Conservation (phyloP, 2,888 invertebrate genomes). For the Cheilosia scutellata region DNA sequence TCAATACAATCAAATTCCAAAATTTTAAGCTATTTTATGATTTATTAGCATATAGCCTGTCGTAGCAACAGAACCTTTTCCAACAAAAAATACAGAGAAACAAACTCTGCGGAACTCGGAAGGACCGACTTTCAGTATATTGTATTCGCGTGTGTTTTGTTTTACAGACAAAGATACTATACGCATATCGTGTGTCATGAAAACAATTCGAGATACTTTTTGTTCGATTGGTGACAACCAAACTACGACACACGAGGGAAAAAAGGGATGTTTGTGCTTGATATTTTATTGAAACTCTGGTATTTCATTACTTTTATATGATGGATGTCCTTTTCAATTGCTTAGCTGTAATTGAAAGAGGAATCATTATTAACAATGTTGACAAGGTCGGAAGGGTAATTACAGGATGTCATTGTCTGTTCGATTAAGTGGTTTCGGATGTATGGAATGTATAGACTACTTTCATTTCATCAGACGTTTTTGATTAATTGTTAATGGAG, state of each 20-base stretch:
- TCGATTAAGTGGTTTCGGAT: constrained; percentile 18
- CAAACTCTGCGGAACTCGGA: background rate
- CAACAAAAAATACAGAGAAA: background rate
- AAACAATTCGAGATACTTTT: constrained; percentile 15
- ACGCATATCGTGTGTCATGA: constrained; percentile 40
- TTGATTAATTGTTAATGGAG: constrained; percentile 18
- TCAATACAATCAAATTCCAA: constrained; percentile 24
- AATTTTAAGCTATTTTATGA: background rate
- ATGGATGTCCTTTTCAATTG: constrained; percentile 25
- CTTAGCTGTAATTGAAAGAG: constrained; percentile 10
- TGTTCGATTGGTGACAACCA: constrained; percentile 10
- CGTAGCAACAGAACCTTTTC: background rate
- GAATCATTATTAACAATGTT: constrained; percentile 24
- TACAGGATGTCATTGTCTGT: constrained; percentile 17
- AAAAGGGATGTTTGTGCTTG: background rate
- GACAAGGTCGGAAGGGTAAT: constrained; percentile 39
- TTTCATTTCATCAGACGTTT: constrained; percentile 4
- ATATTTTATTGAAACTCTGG: constrained; percentile 12
- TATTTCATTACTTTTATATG: constrained; percentile 19
- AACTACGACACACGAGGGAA: background rate
- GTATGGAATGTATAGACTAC: background rate
- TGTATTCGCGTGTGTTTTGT: background rate
- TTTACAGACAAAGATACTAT: background rate
- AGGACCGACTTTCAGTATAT: no score
- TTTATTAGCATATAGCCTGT: background rate